A percentile compares a stretch with the other conserved stretches of the same genome.
These are phyloP conservation scores for Rotaria magnacalcarata DNA, from an alignment of 2,888 invertebrate species.

Conservation along the genomic window DNA sequence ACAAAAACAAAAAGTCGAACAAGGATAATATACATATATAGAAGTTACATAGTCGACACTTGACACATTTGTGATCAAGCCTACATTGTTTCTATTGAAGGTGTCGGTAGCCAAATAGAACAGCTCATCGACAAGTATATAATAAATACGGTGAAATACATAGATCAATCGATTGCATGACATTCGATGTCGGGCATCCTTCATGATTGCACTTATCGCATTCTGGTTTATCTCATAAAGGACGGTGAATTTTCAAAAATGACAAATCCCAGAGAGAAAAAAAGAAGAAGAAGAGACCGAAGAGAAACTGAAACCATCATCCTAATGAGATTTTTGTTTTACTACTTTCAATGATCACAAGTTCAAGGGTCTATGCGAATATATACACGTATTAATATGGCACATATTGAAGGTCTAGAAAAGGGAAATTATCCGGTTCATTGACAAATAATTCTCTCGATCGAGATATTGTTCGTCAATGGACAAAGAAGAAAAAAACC, in stretches of 20 bases:
- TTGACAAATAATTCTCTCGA: slow-evolving; percentile 25
- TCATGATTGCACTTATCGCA: slow-evolving; percentile 26
- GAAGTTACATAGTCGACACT: slow-evolving; percentile 24
- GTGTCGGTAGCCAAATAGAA: slow-evolving; percentile 26
- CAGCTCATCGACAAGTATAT: slow-evolving; percentile 31
- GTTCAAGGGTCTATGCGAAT: not conserved
- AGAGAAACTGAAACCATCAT: not conserved
- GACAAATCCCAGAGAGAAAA: slow-evolving; percentile 21
- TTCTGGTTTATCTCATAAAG: slow-evolving; percentile 12
- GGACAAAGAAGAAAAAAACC: slow-evolving; percentile 5
- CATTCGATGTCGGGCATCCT: slow-evolving; percentile 6
- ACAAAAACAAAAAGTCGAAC: not conserved
- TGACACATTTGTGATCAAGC: slow-evolving; percentile 21
- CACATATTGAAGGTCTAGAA: not conserved
- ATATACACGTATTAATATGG: not conserved
- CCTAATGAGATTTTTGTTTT: not conserved
- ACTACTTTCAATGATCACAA: not conserved
- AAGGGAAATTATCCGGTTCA: slow-evolving; percentile 16
- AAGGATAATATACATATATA: not conserved
- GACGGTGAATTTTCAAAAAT: slow-evolving; percentile 10
- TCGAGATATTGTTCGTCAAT: slow-evolving; percentile 6
- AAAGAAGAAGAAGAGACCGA: not conserved
- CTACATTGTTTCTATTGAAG: not conserved
- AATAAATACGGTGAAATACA: slow-evolving; percentile 24
- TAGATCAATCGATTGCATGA: slow-evolving; percentile 26